Evolutionary conservation across 2,888 invertebrate genomes (phyloP).

Genomic region (Thelaira solivaga): DNA sequence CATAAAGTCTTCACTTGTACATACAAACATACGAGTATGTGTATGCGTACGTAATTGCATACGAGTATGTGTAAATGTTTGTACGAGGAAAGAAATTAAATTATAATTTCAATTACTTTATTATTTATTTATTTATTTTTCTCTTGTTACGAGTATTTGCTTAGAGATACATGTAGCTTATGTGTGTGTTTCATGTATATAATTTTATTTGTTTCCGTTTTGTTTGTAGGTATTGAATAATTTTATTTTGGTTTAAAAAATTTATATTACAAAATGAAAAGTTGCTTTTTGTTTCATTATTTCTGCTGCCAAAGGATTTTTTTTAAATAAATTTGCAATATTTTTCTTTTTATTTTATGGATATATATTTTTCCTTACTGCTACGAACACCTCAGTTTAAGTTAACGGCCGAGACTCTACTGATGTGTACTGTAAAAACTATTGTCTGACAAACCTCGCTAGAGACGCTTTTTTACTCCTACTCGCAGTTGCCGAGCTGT

Average conservation of each 20-base stretch:
- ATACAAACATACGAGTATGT: too few species aligned
- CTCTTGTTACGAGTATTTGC: too few species aligned
- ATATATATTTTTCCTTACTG: neutral
- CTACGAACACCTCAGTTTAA: slow-evolving; percentile 70
- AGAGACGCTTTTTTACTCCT: slow-evolving; percentile 52
- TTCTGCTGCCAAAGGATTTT: slow-evolving; percentile 4
- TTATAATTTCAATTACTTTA: too few species aligned
- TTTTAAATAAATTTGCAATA: slow-evolving; percentile 21
- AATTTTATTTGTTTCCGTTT: too few species aligned
- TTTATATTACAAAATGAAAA: too few species aligned
- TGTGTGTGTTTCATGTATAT: too few species aligned
- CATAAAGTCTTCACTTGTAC: too few species aligned
- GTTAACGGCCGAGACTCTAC: slow-evolving; percentile 75
- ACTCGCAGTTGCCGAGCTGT: slow-evolving; percentile 48
- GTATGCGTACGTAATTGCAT: neutral
- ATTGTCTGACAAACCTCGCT: slow-evolving; percentile 44
- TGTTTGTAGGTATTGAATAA: too few species aligned
- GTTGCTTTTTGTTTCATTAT: neutral
- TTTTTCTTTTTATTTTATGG: slow-evolving; percentile 7
- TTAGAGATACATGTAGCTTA: too few species aligned
- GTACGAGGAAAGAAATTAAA: too few species aligned
- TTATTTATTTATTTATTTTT: too few species aligned
- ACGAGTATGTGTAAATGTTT: neutral
- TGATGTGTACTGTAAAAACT: slow-evolving; percentile 64
- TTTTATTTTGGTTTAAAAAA: too few species aligned